Base-by-base conservation (phyloP, 2,113 vertebrate species). In the Girardinichthys multiradiatus region DNA sequence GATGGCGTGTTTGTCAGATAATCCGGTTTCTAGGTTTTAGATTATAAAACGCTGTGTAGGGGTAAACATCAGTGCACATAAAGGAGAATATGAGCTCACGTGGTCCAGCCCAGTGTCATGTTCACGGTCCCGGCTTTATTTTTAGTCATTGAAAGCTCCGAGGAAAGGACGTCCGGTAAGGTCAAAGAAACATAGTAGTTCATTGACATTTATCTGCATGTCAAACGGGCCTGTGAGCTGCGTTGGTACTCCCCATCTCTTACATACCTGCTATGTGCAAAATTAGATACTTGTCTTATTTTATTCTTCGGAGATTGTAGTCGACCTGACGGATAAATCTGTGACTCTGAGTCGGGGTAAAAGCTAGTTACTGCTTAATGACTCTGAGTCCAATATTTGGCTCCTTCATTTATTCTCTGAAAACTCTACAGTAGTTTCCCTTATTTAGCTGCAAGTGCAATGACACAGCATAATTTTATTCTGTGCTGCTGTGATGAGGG, bases 111-210 rank as follows among this genome's bases (percentile, higher is more conserved):
- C 4, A 62, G 86, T 89, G 85, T 85, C 89, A 72, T 78, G 78
- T 79, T 75, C 69, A 89, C 81, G 70, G 74, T 66, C 84, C 81
- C 19, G 35, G 63, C 82, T 86, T 87, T 92, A 91, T 89, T 92
- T 88, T 90, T 86, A 87, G 90, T 90, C 70, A 27, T 79, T 8
- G 0, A 83, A 87, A 72, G 84, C 76, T 68, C 69, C 35, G 27
- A 57, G 80, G 82, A 85, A 88, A 90, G 86, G 91, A 83, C 87
- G 85, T n/a, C n/a, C 74, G 24, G 59, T 64, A 59, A 66, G 88
- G 91, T 91, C 89, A 90, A 62, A 84, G 82, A 67, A 87, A 85
- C 82, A 37, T 87, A 90, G 87, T 78, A 60, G 80, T 71, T 85
- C 86, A 72, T 72, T 91, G 88, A 89, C 87, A 87, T 92, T 90